Conservation (phyloP, 35 echinoderm and acorn worm genomes). For the Amphiura filiformis region DNA sequence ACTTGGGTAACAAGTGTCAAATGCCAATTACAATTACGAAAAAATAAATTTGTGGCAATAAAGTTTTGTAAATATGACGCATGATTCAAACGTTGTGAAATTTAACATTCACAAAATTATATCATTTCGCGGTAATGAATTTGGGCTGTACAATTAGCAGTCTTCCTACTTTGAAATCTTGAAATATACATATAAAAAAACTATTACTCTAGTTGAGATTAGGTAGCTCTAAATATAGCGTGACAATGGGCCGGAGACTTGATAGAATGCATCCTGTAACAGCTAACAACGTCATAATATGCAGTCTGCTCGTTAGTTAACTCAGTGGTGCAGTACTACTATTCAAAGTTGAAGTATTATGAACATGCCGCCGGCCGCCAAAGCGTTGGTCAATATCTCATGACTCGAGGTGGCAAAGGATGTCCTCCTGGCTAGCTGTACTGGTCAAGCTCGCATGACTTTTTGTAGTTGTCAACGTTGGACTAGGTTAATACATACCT, state of each 20-base stretch:
- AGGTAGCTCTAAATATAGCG: neutral
- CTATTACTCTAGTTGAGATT: constrained; percentile 1
- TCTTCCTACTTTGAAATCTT: neutral
- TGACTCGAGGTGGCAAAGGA: neutral
- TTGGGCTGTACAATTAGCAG: neutral
- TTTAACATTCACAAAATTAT: neutral
- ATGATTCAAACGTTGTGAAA: too few relatives aligned
- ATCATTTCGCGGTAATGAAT: neutral
- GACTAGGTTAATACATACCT: neutral
- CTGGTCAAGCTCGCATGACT: neutral
- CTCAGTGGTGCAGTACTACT: neutral
- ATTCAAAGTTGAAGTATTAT: neutral
- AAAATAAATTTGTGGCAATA: neutral
- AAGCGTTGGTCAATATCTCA: neutral
- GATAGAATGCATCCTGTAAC: neutral
- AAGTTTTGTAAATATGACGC: neutral
- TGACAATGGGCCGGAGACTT: neutral
- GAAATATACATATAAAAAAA: neutral
- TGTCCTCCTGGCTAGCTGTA: neutral
- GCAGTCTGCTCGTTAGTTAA: neutral
- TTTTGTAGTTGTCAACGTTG: neutral
- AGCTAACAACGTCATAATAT: constrained; percentile 3
- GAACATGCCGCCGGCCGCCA: neutral
- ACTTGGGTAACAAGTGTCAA: neutral
- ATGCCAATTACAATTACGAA: neutral